These are phyloP conservation scores for Bungarus multicinctus DNA, from an alignment of 2,113 vertebrate genomes.

Conservation along the genomic window DNA sequence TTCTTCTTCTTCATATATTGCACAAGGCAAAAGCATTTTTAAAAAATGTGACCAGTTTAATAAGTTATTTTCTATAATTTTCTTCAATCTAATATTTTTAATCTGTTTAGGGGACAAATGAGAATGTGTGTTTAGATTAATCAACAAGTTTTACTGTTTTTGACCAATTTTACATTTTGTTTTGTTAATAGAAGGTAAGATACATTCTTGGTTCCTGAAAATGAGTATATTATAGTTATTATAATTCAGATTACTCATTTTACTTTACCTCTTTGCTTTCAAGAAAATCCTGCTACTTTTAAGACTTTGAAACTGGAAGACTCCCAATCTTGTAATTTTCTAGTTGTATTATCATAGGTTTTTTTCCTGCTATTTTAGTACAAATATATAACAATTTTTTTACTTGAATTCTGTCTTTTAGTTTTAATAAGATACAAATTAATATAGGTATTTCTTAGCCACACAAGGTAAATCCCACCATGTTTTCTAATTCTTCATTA, in stretches of 20 bases:
- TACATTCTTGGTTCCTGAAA: background rate
- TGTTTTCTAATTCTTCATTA: background rate
- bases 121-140: background rate
- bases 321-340: background rate
- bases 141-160: background rate
- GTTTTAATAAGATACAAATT: background rate
- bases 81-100: background rate
- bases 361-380: background rate
- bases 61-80: background rate
- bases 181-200: background rate
- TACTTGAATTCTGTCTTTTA: background rate
- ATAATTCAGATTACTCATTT: background rate
- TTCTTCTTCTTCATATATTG: background rate
- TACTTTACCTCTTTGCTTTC: background rate
- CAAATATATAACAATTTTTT: background rate
- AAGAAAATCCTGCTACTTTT: background rate
- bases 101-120: background rate
- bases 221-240: background rate
- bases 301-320: background rate
- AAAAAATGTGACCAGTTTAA: background rate
- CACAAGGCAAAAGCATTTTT: background rate
- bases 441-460: background rate
- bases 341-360: background rate
- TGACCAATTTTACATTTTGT: background rate
- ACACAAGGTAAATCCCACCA: background rate